These are phyloP conservation scores for Eulemur macaco DNA, from an alignment of 2,113 vertebrate genomes.

Conservation along the genomic window DNA sequence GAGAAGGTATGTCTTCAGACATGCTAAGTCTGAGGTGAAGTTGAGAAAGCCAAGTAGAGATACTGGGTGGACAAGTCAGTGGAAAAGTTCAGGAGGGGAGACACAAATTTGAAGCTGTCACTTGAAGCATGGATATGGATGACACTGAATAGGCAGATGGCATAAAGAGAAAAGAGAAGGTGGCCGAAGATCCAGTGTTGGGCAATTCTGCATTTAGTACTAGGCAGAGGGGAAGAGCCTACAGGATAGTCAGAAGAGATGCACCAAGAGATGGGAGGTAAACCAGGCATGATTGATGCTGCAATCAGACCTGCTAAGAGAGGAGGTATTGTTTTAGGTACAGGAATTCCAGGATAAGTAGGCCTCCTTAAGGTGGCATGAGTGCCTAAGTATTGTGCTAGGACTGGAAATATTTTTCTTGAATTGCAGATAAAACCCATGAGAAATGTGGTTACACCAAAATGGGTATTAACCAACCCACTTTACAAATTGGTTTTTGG, in stretches of 20 bases:
- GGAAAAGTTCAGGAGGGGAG: not conserved
- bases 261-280: not conserved
- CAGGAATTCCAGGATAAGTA: not conserved
- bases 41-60: not conserved
- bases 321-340: not conserved
- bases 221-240: not conserved
- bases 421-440: not conserved
- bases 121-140: not conserved
- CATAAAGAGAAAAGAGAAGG: not conserved
- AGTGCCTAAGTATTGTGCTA: not conserved
- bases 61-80: not conserved
- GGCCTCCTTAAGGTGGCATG: not conserved
- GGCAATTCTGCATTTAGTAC: not conserved
- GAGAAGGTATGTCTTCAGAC: not conserved
- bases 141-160: not conserved
- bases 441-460: not conserved
- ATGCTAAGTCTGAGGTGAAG: not conserved
- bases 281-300: not conserved
- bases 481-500: not conserved
- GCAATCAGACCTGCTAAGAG: accelerated
- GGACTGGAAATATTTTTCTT: not conserved
- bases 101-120: not conserved
- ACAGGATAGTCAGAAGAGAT: not conserved
- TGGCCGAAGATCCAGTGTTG: not conserved
- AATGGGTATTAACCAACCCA: not conserved